Base-by-base conservation (phyloP, 2,113 vertebrate species). In the Dicrurus megarhynchus region DNA sequence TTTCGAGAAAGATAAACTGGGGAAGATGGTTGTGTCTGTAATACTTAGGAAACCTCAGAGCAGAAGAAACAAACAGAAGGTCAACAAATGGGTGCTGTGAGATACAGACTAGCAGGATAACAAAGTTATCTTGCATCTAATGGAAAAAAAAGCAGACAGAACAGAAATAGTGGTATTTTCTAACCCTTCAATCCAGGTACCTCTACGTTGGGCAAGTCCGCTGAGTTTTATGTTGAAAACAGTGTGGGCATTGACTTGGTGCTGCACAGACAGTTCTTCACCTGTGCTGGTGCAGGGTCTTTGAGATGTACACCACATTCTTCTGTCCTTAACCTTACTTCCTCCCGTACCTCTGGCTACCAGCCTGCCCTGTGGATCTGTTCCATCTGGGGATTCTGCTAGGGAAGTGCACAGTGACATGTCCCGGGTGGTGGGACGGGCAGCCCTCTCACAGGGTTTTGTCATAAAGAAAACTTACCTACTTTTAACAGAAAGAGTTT, bases 1-100 rank as follows among this genome's bases (percentile, higher is more conserved):
- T 86, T 90, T 90, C 19, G 74, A 37, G 28, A 44, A 70, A 77
- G 91, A 77, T 92, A 95, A 74, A 8, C 9, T 41, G 33, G 9
- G 47, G 11, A 86, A 63, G 59, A 19, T 69, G 19, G 2, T 68
- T 77, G 35, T 28, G 41, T 83, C 46, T 49, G 6, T 56, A 77
- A 56, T 46, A 18, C 33, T 79, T 68, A 30, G 35, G 77, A 88
- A 84, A 80, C 37, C 37, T 83, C 21, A 22, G n/a, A 73, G 42
- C 33, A 5, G n/a, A 27, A 86, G 53, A 69, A 86, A 47, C 30
- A 79, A 90, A 69, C 35, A 73, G 52, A 60, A 88, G n/a, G 30
- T 83, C 61, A 63, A 65, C 20, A 42, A 74, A 47, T 33, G 9
- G 14, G 21, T 69, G 16, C 47, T 80, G 28, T 64, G 37, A 68